Conservation (phyloP, 2,113 vertebrate genomes). For the Uria aalge region DNA sequence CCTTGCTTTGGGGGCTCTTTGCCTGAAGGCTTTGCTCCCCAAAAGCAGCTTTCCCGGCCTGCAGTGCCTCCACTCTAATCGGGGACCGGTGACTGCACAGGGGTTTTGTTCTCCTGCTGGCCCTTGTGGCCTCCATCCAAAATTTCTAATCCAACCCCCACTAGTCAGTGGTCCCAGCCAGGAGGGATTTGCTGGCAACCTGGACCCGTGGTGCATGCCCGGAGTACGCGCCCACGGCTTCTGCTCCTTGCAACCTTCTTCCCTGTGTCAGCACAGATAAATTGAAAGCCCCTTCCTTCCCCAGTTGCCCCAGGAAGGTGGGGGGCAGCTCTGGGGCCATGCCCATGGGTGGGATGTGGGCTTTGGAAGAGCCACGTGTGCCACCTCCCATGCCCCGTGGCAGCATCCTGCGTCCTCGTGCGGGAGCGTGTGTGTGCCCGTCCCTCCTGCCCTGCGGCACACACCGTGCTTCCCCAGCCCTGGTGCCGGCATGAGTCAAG, state of each 20-base stretch:
- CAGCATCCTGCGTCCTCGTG: rapidly evolving
- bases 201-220: rapidly evolving
- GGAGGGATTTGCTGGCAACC: not conserved
- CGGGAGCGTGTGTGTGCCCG: not conserved
- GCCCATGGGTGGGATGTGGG: rapidly evolving
- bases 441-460: not conserved
- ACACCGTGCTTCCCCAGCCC: not conserved
- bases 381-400: rapidly evolving
- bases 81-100: not conserved
- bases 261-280: not conserved
- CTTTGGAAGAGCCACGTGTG: not conserved
- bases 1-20: not conserved
- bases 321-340: not conserved
- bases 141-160: rapidly evolving
- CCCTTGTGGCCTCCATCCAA: not conserved
- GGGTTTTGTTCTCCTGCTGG: not conserved
- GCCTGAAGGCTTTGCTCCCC: not conserved
- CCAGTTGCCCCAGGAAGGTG: rapidly evolving
- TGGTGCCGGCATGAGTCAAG: not conserved
- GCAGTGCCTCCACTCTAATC: not conserved
- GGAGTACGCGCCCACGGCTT: not conserved
- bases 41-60: not conserved
- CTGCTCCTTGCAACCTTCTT: not conserved
- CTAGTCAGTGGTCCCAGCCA: rapidly evolving
- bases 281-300: rapidly evolving